These are phyloP conservation scores for Atethmia centrago DNA, from an alignment of 2,888 invertebrate genomes.

Conservation along the genomic window DNA sequence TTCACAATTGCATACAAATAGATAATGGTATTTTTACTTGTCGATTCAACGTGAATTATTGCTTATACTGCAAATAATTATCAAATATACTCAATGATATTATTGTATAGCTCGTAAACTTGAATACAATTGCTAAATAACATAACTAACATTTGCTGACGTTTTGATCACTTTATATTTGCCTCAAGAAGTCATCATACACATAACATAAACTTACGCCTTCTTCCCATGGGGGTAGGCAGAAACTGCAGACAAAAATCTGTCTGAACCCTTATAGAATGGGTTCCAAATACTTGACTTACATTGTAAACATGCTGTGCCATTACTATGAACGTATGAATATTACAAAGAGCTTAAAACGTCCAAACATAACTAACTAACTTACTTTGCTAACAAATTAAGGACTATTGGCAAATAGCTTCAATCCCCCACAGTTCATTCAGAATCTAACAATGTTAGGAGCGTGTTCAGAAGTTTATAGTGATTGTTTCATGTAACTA, in stretches of 20 bases:
- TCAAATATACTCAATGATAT: slow-evolving; percentile 17
- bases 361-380: slow-evolving; percentile 4
- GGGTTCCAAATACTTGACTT: background rate
- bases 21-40: background rate
- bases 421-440: slow-evolving; percentile 39
- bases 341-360: slow-evolving; percentile 36
- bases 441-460: slow-evolving; percentile 20
- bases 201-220: background rate
- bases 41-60: slow-evolving; percentile 25
- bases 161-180: slow-evolving; percentile 35
- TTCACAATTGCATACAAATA: background rate
- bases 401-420: slow-evolving; percentile 37
- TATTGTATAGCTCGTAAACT: slow-evolving; percentile 16
- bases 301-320: background rate
- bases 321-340: background rate
- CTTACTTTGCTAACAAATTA: slow-evolving; percentile 12
- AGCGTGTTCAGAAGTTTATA: slow-evolving; percentile 36
- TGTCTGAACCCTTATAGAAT: too few species aligned
- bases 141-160: slow-evolving; percentile 26
- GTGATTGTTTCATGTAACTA: background rate
- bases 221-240: background rate
- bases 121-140: slow-evolving; percentile 23
- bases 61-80: slow-evolving; percentile 14
- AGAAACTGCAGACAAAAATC: background rate
- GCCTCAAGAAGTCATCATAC: background rate